Percentiles rank a stretch among this genome's conserved stretches.
These are phyloP conservation scores for cat (Felis catus) DNA, from an alignment of 2,113 vertebrate genomes.

Conservation along the genomic window DNA sequence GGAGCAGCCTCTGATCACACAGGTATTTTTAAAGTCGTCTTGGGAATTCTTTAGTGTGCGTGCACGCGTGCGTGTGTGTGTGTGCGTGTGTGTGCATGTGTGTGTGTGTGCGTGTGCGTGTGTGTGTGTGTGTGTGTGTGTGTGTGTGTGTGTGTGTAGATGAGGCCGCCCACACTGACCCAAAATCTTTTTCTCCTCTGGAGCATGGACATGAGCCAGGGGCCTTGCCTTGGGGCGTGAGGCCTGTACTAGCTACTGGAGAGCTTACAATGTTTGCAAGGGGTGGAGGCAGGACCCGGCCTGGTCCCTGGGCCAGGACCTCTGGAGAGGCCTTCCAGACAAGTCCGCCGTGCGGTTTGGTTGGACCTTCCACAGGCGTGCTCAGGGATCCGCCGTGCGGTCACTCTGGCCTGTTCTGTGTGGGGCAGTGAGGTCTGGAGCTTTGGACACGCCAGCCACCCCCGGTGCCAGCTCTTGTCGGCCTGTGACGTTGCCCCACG, in stretches of 20 bases:
- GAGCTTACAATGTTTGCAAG: too few relatives aligned
- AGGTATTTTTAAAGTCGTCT: background rate
- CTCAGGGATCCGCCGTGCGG: fast-evolving
- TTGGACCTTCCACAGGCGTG: background rate
- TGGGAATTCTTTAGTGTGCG: background rate
- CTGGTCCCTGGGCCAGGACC: fast-evolving
- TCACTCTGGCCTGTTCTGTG: background rate
- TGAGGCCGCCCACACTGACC: fast-evolving
- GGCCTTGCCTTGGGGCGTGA: background rate
- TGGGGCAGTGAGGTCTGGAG: background rate
- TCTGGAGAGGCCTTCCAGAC: background rate
- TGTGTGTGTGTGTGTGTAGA: fast-evolving
- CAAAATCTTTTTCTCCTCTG: fast-evolving
- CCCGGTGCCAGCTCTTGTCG: fast-evolving
- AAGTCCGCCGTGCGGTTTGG: background rate
- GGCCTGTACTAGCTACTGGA: fast-evolving
- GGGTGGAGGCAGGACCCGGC: background rate
- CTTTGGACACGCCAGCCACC: background rate
- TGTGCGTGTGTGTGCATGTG: fast-evolving
- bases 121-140: fast-evolving
- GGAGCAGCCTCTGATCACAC: fast-evolving
- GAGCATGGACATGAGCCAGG: fast-evolving
- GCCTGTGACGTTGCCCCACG: fast-evolving
- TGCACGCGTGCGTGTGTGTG: too few relatives aligned
- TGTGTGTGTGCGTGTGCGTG: fast-evolving